phyloP scores from a whole-genome alignment of 2,113 vertebrate genomes.

The Orycteropus afer region DNA sequence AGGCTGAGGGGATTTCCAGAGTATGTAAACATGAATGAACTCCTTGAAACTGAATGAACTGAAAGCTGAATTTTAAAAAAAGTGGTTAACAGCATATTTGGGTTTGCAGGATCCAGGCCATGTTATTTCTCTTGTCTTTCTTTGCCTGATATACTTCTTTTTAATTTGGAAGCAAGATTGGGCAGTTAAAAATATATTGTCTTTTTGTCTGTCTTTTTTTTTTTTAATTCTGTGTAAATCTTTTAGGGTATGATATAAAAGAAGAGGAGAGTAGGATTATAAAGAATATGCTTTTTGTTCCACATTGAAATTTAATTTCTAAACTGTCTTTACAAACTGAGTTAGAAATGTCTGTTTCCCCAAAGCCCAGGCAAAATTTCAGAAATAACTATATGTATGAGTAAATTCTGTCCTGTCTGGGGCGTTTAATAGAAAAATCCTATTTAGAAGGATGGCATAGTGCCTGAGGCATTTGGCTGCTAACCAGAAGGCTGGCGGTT shows the following conservation, averaged over 20 bases:
- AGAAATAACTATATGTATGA: slow-evolving; percentile 7
- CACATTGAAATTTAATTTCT: slow-evolving; percentile 27
- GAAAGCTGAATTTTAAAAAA: slow-evolving; percentile 44
- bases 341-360: background rate
- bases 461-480: no score
- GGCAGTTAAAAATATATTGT: background rate
- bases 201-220: background rate
- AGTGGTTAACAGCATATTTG: background rate
- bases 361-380: slow-evolving; percentile 6
- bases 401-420: background rate
- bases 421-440: slow-evolving; percentile 15
- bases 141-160: slow-evolving; percentile 37
- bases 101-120: background rate
- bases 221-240: slow-evolving; percentile 16
- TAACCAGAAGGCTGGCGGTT: no score
- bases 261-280: background rate
- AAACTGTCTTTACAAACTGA: slow-evolving; percentile 34
- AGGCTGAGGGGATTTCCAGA: slow-evolving; percentile 81
- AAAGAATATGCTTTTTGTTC: slow-evolving; percentile 46
- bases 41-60: slow-evolving; percentile 69
- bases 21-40: slow-evolving; percentile 58
- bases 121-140: background rate
- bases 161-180: slow-evolving; percentile 47
- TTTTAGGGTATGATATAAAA: background rate
- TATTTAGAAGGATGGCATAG: slow-evolving; percentile 50